phyloP scores from a whole-genome alignment of 30 jellyfish, hydroid and myxozoan species.

The Hydractinia echinata region DNA sequence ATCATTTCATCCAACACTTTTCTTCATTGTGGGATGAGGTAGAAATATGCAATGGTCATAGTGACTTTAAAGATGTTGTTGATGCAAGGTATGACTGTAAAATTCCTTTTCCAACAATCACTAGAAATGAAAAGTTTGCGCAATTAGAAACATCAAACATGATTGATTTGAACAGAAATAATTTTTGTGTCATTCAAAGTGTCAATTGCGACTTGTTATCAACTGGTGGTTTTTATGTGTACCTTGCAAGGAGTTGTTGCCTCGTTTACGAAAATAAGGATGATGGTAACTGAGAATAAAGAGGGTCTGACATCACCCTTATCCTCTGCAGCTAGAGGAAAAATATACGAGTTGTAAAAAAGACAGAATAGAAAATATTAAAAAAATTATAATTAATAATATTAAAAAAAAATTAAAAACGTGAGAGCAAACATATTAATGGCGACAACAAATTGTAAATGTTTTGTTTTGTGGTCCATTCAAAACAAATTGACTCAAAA shows the following conservation, averaged over 20 bases:
- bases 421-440: too few relatives aligned
- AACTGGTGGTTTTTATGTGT: neutral
- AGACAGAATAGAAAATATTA: too few relatives aligned
- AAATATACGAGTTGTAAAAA: too few relatives aligned
- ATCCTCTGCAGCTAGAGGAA: too few relatives aligned
- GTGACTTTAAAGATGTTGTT: neutral
- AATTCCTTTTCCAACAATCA: neutral
- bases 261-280: too few relatives aligned
- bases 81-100: neutral
- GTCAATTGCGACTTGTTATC: neutral
- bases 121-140: neutral
- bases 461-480: too few relatives aligned
- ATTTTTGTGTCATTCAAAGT: neutral
- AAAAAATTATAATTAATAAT: too few relatives aligned
- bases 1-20: neutral
- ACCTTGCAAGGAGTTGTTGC: neutral
- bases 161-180: neutral
- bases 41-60: neutral
- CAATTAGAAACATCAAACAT: constrained; percentile 12
- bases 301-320: too few relatives aligned
- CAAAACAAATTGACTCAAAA: too few relatives aligned
- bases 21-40: neutral
- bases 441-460: too few relatives aligned
- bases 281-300: too few relatives aligned
- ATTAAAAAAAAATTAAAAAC: too few relatives aligned